phyloP scores from a whole-genome alignment of 2,797 vertebrate genomes.

The Cichlasoma orientale region DNA sequence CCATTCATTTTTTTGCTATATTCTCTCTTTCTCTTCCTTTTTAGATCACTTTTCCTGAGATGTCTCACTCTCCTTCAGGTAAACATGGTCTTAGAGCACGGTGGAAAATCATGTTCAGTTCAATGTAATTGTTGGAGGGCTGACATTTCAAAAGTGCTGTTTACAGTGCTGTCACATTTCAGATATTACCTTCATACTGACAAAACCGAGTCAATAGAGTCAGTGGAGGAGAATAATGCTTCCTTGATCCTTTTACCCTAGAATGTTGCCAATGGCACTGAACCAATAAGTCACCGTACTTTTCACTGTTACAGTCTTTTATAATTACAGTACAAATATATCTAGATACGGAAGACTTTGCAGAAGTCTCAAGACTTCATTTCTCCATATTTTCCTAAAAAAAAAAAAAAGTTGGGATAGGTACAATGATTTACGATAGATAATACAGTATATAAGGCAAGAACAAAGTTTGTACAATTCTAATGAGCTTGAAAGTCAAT shows the following conservation, averaged over 20 bases:
- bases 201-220: constrained; percentile 10
- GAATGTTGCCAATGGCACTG: background rate
- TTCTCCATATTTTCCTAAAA: background rate
- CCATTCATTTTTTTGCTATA: constrained; percentile 1
- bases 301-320: background rate
- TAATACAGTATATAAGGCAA: background rate
- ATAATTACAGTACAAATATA: background rate
- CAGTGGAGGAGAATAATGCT: background rate
- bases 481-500: background rate
- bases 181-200: constrained; percentile 27
- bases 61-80: constrained; percentile 60
- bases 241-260: background rate
- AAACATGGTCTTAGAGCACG: constrained; percentile 16
- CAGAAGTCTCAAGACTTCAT: background rate
- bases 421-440: no score
- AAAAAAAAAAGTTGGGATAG: no score
- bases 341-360: background rate
- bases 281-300: background rate
- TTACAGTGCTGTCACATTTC: constrained; percentile 35
- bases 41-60: constrained; percentile 53
- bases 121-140: constrained; percentile 29
- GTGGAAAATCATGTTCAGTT: constrained; percentile 31
- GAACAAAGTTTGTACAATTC: background rate
- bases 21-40: constrained; percentile 35
- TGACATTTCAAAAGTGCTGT: constrained; percentile 62